phyloP scores from a whole-genome alignment of 2,888 invertebrate genomes.

The Brassicogethes aeneus region DNA sequence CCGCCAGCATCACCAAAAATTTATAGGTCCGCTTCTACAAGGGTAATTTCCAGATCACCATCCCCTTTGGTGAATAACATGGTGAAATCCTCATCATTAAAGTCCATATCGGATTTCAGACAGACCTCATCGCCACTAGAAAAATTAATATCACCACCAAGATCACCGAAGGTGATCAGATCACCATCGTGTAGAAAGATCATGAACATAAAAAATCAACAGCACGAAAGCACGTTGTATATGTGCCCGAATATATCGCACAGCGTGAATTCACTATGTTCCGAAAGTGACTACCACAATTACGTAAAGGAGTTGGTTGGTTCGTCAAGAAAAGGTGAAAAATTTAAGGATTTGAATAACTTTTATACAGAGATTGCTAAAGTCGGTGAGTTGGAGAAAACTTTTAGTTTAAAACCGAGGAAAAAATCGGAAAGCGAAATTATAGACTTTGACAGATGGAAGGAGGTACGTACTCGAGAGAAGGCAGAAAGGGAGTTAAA shows the following conservation, averaged over 20 bases:
- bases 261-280: conserved; percentile 43
- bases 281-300: conserved; percentile 55
- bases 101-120: not conserved
- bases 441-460: conserved; percentile 83
- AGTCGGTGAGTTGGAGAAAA: conserved; percentile 71
- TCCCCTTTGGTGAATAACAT: not conserved
- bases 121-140: not conserved
- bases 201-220: conserved; percentile 22
- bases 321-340: conserved; percentile 60
- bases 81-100: not conserved
- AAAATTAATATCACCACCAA: conserved; percentile 10
- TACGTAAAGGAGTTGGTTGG: conserved; percentile 58
- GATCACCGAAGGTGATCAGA: conserved; percentile 16
- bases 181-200: conserved; percentile 28
- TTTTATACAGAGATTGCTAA: conserved; percentile 81
- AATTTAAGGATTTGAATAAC: conserved; percentile 75
- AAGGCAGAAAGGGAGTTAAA: conserved; percentile 76
- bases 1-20: conserved; percentile 20
- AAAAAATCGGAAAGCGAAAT: conserved; percentile 69
- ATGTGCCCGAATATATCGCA: conserved; percentile 32
- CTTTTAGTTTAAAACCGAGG: conserved; percentile 65
- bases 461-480: conserved; percentile 67
- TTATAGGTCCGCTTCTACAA: conserved; percentile 14
- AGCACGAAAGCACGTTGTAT: conserved; percentile 16
- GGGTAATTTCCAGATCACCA: conserved; percentile 5